Evolutionary conservation across 2,797 vertebrate genomes (phyloP), one percentile per base, ranked within the genome.

Genomic region (Erpetoichthys calabaricus): DNA sequence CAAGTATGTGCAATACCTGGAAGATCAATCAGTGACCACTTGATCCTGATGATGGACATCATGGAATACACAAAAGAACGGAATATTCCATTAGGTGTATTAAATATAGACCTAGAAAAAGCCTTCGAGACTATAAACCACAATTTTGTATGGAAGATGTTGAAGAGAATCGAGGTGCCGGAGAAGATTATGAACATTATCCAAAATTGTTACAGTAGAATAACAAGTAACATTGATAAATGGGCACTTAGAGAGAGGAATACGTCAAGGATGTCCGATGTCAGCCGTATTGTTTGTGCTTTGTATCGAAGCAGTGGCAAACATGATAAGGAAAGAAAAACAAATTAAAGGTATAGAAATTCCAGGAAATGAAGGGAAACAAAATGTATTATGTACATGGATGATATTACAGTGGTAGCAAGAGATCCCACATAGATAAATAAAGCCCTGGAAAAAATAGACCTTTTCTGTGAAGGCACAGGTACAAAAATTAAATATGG

Each of bases 211-310:
- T n/a, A n/a, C n/a, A n/a, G n/a, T n/a, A n/a, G n/a, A n/a, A n/a
- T n/a, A n/a, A 6, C 5, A 6, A 54, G 53, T 8, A 54, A 42
- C 6, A 42, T 54, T 54, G 25, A 5, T 54, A 10, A 54, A 54
- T 8, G 25, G 53, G 53, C 44, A 5, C 7, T 3, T 49, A n/a
- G 6, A 42, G 4, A 42, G 53, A 7, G 53, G 53, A 7, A 53
- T 54, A 7, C 53, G 53, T 42, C 53, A 54, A 42, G 53, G 53
- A 4, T 54, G 53, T 54, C 53, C 53, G 25, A 4, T 51, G 25
- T 51, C 50, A 8, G 8, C 50, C 4, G 6, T 54, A 5, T 8
- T 54, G 10, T 54, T 54, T 54, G 5, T 54, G 4, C 44, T 25
- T 42, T 54, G 10, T 8, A 54, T 54, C 4, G 53, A 54, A 42